A percentile compares a stretch with the other conserved stretches of the same genome.
These are phyloP conservation scores for Athetis lepigone DNA, from an alignment of 2,888 invertebrate species.

Conservation along the genomic window DNA sequence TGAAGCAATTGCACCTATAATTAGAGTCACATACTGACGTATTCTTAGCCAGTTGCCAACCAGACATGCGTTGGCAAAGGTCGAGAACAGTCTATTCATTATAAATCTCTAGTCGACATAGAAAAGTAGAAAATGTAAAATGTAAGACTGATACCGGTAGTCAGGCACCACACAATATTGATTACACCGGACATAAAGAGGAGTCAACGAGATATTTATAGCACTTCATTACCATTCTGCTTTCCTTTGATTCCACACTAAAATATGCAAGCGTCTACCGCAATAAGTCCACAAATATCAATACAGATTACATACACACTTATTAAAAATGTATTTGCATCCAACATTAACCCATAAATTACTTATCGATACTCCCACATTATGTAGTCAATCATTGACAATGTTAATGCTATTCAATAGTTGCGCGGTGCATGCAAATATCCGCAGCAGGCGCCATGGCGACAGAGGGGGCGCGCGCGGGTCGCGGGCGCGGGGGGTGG, in stretches of 20 bases:
- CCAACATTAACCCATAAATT: slow-evolving; percentile 53
- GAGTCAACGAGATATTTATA: slow-evolving; percentile 43
- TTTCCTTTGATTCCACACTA: slow-evolving; percentile 40
- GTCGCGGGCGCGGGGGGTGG: slow-evolving; percentile 49
- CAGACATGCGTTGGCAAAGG: slow-evolving; percentile 34
- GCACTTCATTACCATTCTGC: slow-evolving; percentile 36
- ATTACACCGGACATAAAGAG: slow-evolving; percentile 49
- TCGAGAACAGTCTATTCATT: slow-evolving; percentile 33
- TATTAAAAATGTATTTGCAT: slow-evolving; percentile 55
- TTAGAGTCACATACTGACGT: slow-evolving; percentile 40
- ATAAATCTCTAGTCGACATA: slow-evolving; percentile 1
- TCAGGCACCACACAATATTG: slow-evolving; percentile 30
- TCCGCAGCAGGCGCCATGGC: slow-evolving; percentile 68
- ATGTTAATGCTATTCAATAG: slow-evolving; percentile 63
- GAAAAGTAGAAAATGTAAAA: slow-evolving; percentile 3
- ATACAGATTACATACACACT: slow-evolving; percentile 42
- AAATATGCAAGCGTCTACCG: slow-evolving; percentile 43
- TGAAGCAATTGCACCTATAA: slow-evolving; percentile 41
- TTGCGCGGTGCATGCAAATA: slow-evolving; percentile 66
- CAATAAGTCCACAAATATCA: slow-evolving; percentile 50
- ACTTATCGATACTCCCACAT: slow-evolving; percentile 60
- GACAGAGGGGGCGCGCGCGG: slow-evolving; percentile 49
- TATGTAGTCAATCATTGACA: slow-evolving; percentile 64
- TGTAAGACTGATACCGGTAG: slow-evolving; percentile 26
- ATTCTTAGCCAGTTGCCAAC: slow-evolving; percentile 45